These are phyloP conservation scores for Drosophila kepulauana DNA, from an alignment of 1,140 invertebrate species.

Conservation along the genomic window DNA sequence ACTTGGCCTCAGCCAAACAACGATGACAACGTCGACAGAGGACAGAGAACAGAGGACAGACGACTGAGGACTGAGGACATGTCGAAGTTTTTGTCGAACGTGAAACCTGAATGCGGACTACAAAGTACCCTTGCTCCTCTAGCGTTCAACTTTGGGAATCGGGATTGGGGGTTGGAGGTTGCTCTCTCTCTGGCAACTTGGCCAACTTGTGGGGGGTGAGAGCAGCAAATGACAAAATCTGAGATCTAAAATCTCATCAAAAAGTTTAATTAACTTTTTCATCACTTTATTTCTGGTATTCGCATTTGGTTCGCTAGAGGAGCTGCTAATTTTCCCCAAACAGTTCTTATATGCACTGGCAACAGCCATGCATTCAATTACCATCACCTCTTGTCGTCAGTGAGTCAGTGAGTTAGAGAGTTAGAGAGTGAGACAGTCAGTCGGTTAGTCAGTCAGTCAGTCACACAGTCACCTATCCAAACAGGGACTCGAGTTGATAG, in stretches of 20 bases:
- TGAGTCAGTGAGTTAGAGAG: not conserved
- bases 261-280: conserved; percentile 84
- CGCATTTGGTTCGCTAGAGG: conserved; percentile 46
- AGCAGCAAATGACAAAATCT: conserved; percentile 22
- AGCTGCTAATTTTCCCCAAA: conserved; percentile 52
- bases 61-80: conserved; percentile 22
- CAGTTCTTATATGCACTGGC: conserved; percentile 5
- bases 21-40: conserved; percentile 8
- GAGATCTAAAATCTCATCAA: conserved; percentile 80
- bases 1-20: conserved; percentile 15
- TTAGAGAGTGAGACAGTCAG: not conserved
- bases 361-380: conserved; percentile 68
- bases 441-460: not conserved
- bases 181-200: not conserved
- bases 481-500: conserved; percentile 8
- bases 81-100: conserved; percentile 45
- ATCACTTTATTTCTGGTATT: conserved; percentile 79
- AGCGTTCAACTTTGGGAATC: too few relatives aligned
- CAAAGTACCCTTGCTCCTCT: not conserved
- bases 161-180: not conserved
- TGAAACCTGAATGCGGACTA: conserved; percentile 14
- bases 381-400: conserved; percentile 32
- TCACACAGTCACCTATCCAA: not conserved
- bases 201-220: not conserved
- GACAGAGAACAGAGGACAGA: not conserved